Evolutionary conservation across 2,797 vertebrate genomes (phyloP).

Genomic region (Anomalospiza imberbis): DNA sequence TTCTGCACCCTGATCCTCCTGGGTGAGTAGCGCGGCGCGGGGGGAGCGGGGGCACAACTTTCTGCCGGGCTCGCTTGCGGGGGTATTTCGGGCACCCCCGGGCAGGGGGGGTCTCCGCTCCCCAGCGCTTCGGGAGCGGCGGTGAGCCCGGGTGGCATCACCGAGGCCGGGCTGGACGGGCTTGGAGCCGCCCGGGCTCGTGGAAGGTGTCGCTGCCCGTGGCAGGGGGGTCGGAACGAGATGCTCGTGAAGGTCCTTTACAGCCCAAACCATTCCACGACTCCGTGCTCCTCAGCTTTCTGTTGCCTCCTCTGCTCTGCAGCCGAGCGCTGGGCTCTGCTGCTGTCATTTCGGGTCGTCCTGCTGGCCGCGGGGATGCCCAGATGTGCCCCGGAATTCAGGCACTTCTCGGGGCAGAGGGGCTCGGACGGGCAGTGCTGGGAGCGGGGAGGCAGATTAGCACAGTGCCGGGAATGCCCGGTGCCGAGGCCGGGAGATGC

Average conservation of each 20-base stretch:
- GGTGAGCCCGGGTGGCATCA: not conserved
- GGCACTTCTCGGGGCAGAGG: not conserved
- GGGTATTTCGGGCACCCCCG: not conserved
- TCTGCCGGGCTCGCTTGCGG: not conserved
- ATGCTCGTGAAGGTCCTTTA: not conserved
- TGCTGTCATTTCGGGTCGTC: not conserved
- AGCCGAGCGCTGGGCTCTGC: not conserved
- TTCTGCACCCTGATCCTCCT: constrained; percentile 53
- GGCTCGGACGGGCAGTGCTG: not conserved
- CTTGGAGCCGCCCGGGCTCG: not conserved
- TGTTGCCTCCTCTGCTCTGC: not conserved
- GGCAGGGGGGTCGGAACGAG: not conserved
- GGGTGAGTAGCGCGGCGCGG: constrained; percentile 38
- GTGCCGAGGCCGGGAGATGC: not conserved
- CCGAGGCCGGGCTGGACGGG: not conserved
- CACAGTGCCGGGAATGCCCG: not conserved
- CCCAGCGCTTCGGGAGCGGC: not conserved
- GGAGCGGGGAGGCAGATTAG: too few species aligned
- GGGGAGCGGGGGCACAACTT: not conserved
- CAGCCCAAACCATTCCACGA: fast-evolving
- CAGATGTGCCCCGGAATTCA: fast-evolving
- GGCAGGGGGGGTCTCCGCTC: not conserved
- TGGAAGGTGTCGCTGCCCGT: not conserved
- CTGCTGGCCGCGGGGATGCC: not conserved
- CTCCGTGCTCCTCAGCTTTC: not conserved